Evolutionary conservation across 2,888 invertebrate genomes (phyloP), one percentile per base, ranked within the genome.

Genomic region (Diploptera punctata): DNA sequence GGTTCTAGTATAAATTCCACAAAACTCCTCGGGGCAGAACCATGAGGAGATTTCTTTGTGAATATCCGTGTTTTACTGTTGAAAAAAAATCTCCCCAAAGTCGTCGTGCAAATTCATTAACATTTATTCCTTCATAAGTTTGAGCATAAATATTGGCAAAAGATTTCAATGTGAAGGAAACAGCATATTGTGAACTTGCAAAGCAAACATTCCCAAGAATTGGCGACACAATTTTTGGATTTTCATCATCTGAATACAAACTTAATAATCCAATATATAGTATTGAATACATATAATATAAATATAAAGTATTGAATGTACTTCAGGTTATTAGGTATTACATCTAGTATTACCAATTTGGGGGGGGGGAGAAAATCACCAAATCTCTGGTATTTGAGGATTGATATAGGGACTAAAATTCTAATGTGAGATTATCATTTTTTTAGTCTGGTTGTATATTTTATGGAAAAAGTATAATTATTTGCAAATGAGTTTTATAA

Each of bases 1-100:
- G 99, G 99, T 81, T 99, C 99, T 77, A 99, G 84, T 77, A 99
- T 97, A 79, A 99, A 99, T 84, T 99, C 98, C 0, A 99, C 97
- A 82, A 99, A 99, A 82, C 97, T 98, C 71, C 99, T 88, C 82
- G 97, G 97, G 0, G 97, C 93, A 0, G 94, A 93, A 69, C 93
- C 93, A 76, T 94, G 94, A 0, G 97, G 94, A 10, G 97, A 93
- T 81, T 99, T 99, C 84, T 95, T 97, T 0, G 93, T 92, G 82
- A 99, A 99, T 79, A 96, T 94, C 1, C 98, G 86, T 33, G 97
- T 97, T 86, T 97, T 97, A 29, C 90, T 90, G 83, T 99, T 97
- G 84, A 98, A 99, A 83, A 99, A 76, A 98, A 93, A 81, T 99
- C 99, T 24, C 99, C 99, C 99, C 99, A 99, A 13, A 99, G 87